Conservation (phyloP, 2,888 invertebrate genomes). For the Eupeodes latifasciatus region DNA sequence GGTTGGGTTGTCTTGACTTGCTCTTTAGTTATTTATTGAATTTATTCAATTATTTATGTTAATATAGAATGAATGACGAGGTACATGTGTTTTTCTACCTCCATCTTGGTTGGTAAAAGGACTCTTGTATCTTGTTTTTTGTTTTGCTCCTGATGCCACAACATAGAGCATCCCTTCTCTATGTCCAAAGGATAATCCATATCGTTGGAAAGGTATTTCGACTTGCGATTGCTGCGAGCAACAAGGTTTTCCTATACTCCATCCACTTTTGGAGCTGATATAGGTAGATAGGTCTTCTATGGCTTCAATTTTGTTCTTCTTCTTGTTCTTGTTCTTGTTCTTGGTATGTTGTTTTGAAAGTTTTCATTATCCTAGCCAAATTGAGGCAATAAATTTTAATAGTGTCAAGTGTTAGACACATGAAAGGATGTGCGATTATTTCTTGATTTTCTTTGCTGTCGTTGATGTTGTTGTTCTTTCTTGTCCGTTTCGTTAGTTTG, state of each 20-base stretch:
- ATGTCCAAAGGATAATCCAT: constrained; percentile 36
- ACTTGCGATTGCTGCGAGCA: constrained; percentile 21
- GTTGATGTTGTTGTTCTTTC: neutral
- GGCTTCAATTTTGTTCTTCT: constrained; percentile 11
- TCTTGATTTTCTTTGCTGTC: constrained; percentile 32
- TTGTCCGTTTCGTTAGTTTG: neutral
- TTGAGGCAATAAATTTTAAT: constrained; percentile 76
- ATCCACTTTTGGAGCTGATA: neutral
- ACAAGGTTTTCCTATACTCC: constrained; percentile 37
- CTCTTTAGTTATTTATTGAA: constrained; percentile 76
- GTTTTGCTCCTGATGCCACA: neutral
- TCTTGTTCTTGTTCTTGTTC: neutral
- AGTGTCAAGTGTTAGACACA: constrained; percentile 76
- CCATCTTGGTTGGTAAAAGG: constrained; percentile 58
- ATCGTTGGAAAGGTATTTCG: constrained; percentile 15
- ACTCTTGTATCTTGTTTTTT: constrained; percentile 38
- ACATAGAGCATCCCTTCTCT: neutral
- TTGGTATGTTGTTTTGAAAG: constrained; percentile 68
- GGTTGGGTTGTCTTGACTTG: constrained; percentile 60
- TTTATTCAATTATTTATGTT: constrained; percentile 76
- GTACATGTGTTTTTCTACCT: constrained; percentile 52
- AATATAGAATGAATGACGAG: constrained; percentile 73
- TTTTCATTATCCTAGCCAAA: constrained; percentile 75
- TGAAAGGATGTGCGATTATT: constrained; percentile 75
- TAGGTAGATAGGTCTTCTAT: constrained; percentile 6